Evolutionary conservation across 2,113 vertebrate genomes (phyloP), one percentile per base, ranked within the genome.

Genomic region (Zosterops pallidus): DNA sequence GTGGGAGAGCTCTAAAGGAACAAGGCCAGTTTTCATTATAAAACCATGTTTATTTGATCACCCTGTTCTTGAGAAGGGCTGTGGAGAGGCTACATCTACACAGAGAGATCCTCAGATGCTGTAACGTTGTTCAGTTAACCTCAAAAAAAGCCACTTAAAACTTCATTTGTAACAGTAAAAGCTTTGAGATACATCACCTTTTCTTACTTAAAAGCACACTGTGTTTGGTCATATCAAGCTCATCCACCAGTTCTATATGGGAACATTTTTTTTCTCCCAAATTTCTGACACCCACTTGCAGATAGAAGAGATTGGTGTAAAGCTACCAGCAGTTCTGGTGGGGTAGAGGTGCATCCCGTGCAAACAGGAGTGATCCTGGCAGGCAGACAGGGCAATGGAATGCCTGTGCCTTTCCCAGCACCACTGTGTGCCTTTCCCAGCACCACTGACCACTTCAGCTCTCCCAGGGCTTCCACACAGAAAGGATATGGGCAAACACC

Each of bases 371-470:
- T 0, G 2, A 12, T 13, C 26, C 55, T 21, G 24, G 20, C 42
- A 13, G 33, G 6, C 15, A 57, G 6, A 9, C 9, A n/a, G 67
- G 35, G 50, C 71, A 46, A 2, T 4, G 42, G 42, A 19, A 28
- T 3, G 0, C 25, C 35, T 1, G 46, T 6, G 8, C 23, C 7
- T 2, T 17, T 14, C 68, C 70, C 76, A 72, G 76, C 80, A 26
- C 28, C 12, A 4, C 14, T 3, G 0, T 1, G 42, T 8, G 9
- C 26, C 6, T 2, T 24, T 12, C 60, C 74, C 76, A 74, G 81
- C 81, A 28, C 21, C 15, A 7, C 13, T 1, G 9, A n/a, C 2
- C 71, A 5, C n/a, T 3, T 3, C 59, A 7, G 7, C 3, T 6
- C 56, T 33, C 35, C 49, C 46, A 50, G n/a, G 28, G 37, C 56